Evolutionary conservation across 2,888 invertebrate genomes (phyloP), one percentile per base, ranked within the genome.

Genomic region (Dendrolimus pini): DNA sequence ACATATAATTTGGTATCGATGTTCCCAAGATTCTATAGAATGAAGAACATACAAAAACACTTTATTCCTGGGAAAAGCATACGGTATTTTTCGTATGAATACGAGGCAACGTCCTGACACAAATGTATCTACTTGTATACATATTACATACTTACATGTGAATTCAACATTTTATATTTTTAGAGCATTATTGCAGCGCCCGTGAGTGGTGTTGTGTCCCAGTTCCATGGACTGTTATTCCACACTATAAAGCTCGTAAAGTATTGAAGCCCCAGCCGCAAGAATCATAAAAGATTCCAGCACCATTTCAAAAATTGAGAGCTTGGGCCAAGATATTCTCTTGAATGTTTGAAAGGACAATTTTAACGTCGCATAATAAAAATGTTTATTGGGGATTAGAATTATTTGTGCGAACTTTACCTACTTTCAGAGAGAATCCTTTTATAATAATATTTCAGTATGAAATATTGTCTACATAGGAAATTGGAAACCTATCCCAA

Each of bases 181-280:
- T 62, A 53, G 61, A 58, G 64, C 65, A 63, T 64, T 66, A 62
- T 61, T 61, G 53, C 56, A 58, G 60, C 60, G 56, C 56, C 53
- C 58, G 56, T 57, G 47, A 61, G 62, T 60, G 55, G 54, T 55
- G 55, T 41, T 55, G 42, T 42, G 41, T 41, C 60, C 58, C 59
- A 56, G 59, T 64, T 66, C 57, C 62, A 60, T 54, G 56, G 61
- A 67, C 65, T 57, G 52, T 57, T 69, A 66, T 66, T 62, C 58
- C 60, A 54, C 55, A 62, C 64, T 68, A 62, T 60, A 63, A 58
- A 55, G 54, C 55, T 54, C 61, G 61, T 70, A 69, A 70, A 73
- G 61, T 58, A 60, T 55, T 59, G 65, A 63, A 63, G 61, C 58
- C 66, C 55, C 41, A 18, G 57, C 58, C 47, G 56, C 55, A 65